Base-by-base conservation (phyloP, 2,888 invertebrate species). In the Polyommatus icarus region DNA sequence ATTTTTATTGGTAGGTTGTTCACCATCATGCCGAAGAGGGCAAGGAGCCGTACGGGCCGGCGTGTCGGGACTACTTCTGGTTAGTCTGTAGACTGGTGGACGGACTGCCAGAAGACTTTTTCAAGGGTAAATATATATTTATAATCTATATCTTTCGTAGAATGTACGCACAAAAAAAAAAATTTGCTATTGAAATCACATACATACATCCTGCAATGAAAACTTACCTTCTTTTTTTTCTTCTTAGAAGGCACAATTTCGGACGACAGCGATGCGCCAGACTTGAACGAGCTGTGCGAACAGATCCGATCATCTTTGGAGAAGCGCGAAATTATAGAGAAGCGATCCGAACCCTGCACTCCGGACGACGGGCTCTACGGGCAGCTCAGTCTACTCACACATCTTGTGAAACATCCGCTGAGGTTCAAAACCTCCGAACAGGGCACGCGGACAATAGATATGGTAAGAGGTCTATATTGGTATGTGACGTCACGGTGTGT, bases 61-160 rank as follows among this genome's bases (percentile, higher is more conserved):
- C 98, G 1, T 99, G 98, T 86, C 94, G 98, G 8, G 99, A 99
- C 88, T 99, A 98, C 89, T 99, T 99, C 89, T 98, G 98, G 98
- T 94, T 99, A 4, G 95, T 98, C 18, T 98, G 98, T 81, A 95
- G 98, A 54, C 95, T 99, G 24, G 97, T 99, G 0, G 99, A 99
- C 84, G 97, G 97, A 1, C 87, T 98, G 46, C 97, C 97, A 0
- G 96, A 96, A 78, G 97, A 97, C 80, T 95, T 97, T 83, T 95
- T 98, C 46, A 96, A 96, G 93, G 95, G 95, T 95, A 85, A 50
- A 5, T 46, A 61, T 40, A 20, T 36, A 36, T 20, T 20, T 46
- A 7, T 46, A 12, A 40, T 40, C 10, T 3, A 46, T 46, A 10
- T 46, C 46, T 46, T 46, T 46, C 46, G 46, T 3, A 10, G 10